Evolutionary conservation across 1,140 invertebrate species (phyloP).

Genomic region (Drosophila miranda): DNA sequence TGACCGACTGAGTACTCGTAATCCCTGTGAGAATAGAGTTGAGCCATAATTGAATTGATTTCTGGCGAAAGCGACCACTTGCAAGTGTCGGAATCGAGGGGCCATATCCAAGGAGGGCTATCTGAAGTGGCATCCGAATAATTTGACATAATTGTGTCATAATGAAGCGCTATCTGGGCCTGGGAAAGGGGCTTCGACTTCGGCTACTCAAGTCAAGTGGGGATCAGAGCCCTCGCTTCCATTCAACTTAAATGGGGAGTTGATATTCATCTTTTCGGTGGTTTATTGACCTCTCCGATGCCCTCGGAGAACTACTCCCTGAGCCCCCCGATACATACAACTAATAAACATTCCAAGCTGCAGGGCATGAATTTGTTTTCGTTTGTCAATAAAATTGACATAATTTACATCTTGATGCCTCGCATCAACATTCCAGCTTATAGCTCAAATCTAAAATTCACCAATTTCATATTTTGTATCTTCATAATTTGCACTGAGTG

Average conservation of each 20-base stretch:
- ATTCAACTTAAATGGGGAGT: conserved; percentile 24
- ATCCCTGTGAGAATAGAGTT: conserved; percentile 63
- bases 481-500: conserved; percentile 60
- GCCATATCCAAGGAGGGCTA: background rate
- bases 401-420: conserved; percentile 44
- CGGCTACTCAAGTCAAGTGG: conserved; percentile 65
- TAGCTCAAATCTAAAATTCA: conserved; percentile 44
- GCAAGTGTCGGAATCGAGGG: conserved; percentile 34
- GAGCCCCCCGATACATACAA: background rate
- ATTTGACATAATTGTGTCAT: conserved; percentile 76
- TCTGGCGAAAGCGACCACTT: conserved; percentile 63
- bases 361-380: conserved; percentile 47
- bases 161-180: conserved; percentile 54
- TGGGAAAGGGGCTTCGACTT: conserved; percentile 35
- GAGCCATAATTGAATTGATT: conserved; percentile 68
- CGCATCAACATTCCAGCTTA: conserved; percentile 18
- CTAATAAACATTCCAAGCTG: background rate
- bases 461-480: conserved; percentile 56
- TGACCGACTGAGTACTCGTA: conserved; percentile 9
- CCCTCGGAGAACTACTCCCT: conserved; percentile 15
- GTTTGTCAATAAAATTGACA: conserved; percentile 62
- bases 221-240: conserved; percentile 4
- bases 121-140: conserved; percentile 62
- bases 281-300: conserved; percentile 35
- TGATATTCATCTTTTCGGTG: conserved; percentile 5